Evolutionary conservation across 2,888 invertebrate genomes (phyloP), one percentile per base, ranked within the genome.

Genomic region (Macrosoma leucophasiata): DNA sequence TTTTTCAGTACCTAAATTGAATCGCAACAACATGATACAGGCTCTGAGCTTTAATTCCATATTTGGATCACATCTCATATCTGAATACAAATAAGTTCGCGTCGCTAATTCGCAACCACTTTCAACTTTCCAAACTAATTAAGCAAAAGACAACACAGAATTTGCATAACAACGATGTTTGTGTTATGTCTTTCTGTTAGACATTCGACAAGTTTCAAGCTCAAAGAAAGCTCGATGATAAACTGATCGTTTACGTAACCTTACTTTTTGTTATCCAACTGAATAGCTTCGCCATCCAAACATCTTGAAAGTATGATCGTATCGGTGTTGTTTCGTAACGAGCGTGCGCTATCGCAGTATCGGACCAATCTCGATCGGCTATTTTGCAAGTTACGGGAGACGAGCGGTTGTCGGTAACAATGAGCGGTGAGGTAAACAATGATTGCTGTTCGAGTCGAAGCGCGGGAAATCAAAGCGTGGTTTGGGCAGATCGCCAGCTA

Each of bases 221-320:
- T 55, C 43, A 46, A 62, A 60, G 63, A 67, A 69, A 69, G 66
- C 66, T 60, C 56, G 50, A 59, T 52, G 57, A 59, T 62, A 60
- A 62, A 54, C 41, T 41, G 37, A 18, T 28, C 19, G 48, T 61
- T 79, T 78, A 69, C 69, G 70, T 69, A 81, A 81, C 57, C 46
- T 34, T 46, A 56, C 45, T 64, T 71, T 69, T 70, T 62, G 65
- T 66, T 62, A 58, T 60, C 58, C 56, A 59, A 64, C 56, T 47
- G 53, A 55, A 47, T 35, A 39, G 43, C 40, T 50, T 55, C 66
- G 67, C 66, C n/a, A n/a, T n/a, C 69, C 64, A 61, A 68, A 66
- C 73, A 70, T 74, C 76, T 75, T 58, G 65, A 67, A 66, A 69
- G 65, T 61, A 48, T 46, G 73, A 77, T 78, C 52, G 53, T 74